Conservation (phyloP, 2,797 vertebrate genomes). For the Macropodus opercularis region DNA sequence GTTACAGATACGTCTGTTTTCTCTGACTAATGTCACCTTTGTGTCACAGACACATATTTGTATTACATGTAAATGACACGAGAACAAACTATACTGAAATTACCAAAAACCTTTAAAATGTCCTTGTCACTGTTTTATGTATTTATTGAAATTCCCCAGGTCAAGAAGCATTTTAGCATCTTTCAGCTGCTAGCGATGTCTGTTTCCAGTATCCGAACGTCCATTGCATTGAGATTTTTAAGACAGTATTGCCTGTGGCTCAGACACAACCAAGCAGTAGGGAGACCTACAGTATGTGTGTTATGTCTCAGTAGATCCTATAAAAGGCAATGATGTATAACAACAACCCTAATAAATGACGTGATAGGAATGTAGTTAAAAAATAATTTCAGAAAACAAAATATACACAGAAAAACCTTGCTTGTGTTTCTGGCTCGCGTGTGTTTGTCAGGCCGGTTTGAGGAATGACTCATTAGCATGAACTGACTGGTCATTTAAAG, state of each 20-base stretch:
- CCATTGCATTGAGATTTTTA: too few relatives aligned
- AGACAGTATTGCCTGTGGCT: too few relatives aligned
- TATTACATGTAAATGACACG: too few relatives aligned
- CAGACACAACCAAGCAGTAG: background rate
- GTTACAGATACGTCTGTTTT: background rate
- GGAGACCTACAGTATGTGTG: background rate
- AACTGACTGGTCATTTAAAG: constrained; percentile 65
- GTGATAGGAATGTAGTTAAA: background rate
- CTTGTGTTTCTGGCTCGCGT: constrained; percentile 26
- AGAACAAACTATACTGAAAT: too few relatives aligned
- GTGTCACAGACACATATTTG: background rate
- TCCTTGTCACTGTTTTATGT: too few relatives aligned
- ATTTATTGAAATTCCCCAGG: too few relatives aligned
- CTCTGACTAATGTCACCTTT: background rate
- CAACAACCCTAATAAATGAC: background rate
- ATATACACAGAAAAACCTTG: background rate
- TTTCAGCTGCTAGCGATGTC: too few relatives aligned
- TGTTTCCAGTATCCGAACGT: too few relatives aligned
- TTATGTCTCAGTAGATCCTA: constrained; percentile 6
- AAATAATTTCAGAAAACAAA: too few relatives aligned
- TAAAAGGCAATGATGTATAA: too few relatives aligned
- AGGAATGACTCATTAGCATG: constrained; percentile 70
- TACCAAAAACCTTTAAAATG: too few relatives aligned
- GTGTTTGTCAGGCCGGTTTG: constrained; percentile 50
- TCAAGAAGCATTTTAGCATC: too few relatives aligned